Percentiles rank a stretch among this genome's conserved stretches.
Evolutionary conservation across 2,888 invertebrate genomes (phyloP).

Genomic region (Bembecia ichneumoniformis): DNA sequence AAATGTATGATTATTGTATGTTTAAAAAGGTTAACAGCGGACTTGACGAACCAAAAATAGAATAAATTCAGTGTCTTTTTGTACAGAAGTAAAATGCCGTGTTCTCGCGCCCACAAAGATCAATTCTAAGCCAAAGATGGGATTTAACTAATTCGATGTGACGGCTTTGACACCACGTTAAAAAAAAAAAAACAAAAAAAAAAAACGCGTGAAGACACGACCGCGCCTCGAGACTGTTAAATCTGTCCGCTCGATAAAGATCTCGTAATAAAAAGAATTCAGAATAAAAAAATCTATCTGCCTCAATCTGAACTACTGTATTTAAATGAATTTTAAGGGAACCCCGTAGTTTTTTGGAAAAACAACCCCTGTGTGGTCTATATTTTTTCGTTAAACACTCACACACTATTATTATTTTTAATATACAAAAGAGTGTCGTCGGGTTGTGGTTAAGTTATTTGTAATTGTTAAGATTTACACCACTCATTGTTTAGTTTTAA

Average conservation of each 20-base stretch:
- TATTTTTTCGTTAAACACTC: no score
- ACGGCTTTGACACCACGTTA: slow-evolving; percentile 46
- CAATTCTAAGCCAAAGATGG: slow-evolving; percentile 44
- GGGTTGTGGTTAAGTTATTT: no score
- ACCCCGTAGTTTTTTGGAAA: slow-evolving; percentile 42
- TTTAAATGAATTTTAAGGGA: slow-evolving; percentile 55
- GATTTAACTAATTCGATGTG: slow-evolving; percentile 67
- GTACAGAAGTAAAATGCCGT: slow-evolving; percentile 6
- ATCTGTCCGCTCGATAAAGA: slow-evolving; percentile 62
- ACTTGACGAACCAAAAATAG: no score
- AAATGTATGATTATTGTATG: no score
- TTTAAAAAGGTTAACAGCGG: no score
- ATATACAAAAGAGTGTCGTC: no score
- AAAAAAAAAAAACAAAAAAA: slow-evolving; percentile 37
- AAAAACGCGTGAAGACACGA: slow-evolving; percentile 50
- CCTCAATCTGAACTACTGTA: slow-evolving; percentile 60
- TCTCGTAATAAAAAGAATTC: slow-evolving; percentile 58
- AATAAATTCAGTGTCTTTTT: not conserved
- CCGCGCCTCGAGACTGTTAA: slow-evolving; percentile 62
- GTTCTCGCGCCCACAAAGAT: slow-evolving; percentile 41
- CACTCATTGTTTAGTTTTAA: no score
- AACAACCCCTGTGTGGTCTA: slow-evolving; percentile 59
- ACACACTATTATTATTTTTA: no score
- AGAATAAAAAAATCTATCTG: slow-evolving; percentile 37
- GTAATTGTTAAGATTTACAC: no score